Base-by-base conservation (phyloP, 1,140 invertebrate species). In the Brevipalpus yothersi region DNA sequence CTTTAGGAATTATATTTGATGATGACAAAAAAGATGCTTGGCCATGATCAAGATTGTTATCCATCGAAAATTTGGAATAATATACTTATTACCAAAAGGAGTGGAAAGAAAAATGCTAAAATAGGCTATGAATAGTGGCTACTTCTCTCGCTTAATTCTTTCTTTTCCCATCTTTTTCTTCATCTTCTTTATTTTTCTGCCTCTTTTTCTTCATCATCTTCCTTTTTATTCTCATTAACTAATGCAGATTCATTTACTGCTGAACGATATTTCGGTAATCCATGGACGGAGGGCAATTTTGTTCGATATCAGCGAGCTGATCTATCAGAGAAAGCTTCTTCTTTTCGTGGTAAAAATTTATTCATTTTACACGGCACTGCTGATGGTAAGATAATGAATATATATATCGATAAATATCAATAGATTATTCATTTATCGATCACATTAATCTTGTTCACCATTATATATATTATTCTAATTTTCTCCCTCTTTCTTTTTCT, bases 191-290 rank as follows among this genome's bases (percentile, higher is more conserved):
- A 31, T 31, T 31, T 5, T 31, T 31, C 31, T n/a, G n/a, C n/a
- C n/a, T n/a, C n/a, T n/a, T n/a, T n/a, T n/a, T n/a, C n/a, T n/a
- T 31, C 31, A 31, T 31, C 31, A 31, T 31, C 31, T 31, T 31
- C 2, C 31, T n/a, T 42, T 41, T 45, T 2, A 21, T 58, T 58
- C 10, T 56, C 56, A 13, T 31, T 42, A 8, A 9, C 19, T 45
- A 66, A 76, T 76, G 53, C 67, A 93, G 90, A 95, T 75, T 88
- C 87, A 31, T 86, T 84, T 8, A 93, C 92, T 69, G 82, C 89
- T 47, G 90, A 95, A 69, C 76, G 86, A 13, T 92, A 89, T 69
- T 86, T 95, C 82, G 87, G 88, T 12, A 78, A 82, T 31, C 86
- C 88, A 12, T 87, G 84, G 67, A 53, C 58, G 17, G 63, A 65